Evolutionary conservation across 1,140 invertebrate species (phyloP).

Genomic region (Centruroides vittatus): DNA sequence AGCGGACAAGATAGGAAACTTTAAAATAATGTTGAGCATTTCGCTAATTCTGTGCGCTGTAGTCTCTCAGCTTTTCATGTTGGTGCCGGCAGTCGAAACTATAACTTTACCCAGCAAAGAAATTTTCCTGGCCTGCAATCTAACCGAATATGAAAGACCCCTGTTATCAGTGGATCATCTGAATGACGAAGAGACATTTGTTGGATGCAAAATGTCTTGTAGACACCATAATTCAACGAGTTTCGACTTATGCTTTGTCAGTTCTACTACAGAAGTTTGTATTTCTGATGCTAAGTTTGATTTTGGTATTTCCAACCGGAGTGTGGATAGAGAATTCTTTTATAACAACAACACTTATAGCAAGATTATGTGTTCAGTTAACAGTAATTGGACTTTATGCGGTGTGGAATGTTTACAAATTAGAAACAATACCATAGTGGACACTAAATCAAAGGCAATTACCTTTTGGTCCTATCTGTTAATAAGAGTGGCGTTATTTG

Average conservation of each 20-base stretch:
- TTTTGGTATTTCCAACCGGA: too few relatives aligned
- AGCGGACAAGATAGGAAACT: constrained; percentile 62
- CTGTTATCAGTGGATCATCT: background rate
- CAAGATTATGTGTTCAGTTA: too few relatives aligned
- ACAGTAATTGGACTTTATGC: too few relatives aligned
- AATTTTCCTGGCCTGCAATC: background rate
- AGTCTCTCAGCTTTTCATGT: constrained; percentile 45
- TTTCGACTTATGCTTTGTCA: too few relatives aligned
- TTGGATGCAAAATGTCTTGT: too few relatives aligned
- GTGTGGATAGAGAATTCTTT: too few relatives aligned
- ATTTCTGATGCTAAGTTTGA: too few relatives aligned
- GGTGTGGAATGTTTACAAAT: too few relatives aligned
- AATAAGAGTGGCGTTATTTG: background rate
- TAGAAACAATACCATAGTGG: background rate
- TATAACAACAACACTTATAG: too few relatives aligned
- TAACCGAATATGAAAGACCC: background rate
- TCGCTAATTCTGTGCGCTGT: constrained; percentile 49
- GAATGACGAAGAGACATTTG: too few relatives aligned
- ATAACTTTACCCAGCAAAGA: background rate
- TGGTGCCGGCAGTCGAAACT: background rate
- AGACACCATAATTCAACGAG: too few relatives aligned
- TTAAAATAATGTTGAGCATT: constrained; percentile 52
- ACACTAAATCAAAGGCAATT: background rate
- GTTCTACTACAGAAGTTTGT: too few relatives aligned
- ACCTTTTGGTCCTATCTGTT: constrained; percentile 7